A percentile compares a stretch with the other conserved stretches of the same genome.
Evolutionary conservation across 2,888 invertebrate species (phyloP).

Genomic region (Ormyrus rosae): DNA sequence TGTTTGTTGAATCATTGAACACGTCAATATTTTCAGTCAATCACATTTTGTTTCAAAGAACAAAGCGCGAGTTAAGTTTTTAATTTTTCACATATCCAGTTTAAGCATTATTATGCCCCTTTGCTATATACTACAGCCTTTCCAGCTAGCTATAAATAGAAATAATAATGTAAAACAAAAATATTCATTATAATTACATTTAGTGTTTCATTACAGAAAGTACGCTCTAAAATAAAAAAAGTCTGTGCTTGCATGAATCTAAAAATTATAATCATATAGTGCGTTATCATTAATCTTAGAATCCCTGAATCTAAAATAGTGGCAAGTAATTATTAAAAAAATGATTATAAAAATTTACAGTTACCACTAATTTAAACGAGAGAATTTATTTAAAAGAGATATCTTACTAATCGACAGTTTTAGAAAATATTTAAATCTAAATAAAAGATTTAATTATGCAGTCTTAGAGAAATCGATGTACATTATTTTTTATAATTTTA

Average conservation of each 20-base stretch:
- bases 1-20: conserved; percentile 50
- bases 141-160: conserved; percentile 54
- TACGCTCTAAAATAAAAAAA: background rate
- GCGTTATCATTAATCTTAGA: conserved; percentile 25
- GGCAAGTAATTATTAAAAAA: too few species aligned
- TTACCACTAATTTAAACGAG: too few species aligned
- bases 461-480: too few species aligned
- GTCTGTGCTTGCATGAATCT: conserved; percentile 33
- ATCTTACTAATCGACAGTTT: background rate
- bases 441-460: too few species aligned
- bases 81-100: conserved; percentile 38
- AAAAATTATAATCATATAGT: conserved; percentile 9
- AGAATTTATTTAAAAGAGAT: too few species aligned
- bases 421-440: background rate
- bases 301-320: too few species aligned
- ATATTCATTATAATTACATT: conserved; percentile 14
- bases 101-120: conserved; percentile 44
- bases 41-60: conserved; percentile 49
- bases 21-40: conserved; percentile 55
- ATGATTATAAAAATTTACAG: too few species aligned
- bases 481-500: background rate
- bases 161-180: conserved; percentile 48
- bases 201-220: conserved; percentile 6
- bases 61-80: conserved; percentile 44
- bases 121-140: conserved; percentile 49